Evolutionary conservation across 2,797 vertebrate species (phyloP).

Genomic region (Hybognathus amarus): DNA sequence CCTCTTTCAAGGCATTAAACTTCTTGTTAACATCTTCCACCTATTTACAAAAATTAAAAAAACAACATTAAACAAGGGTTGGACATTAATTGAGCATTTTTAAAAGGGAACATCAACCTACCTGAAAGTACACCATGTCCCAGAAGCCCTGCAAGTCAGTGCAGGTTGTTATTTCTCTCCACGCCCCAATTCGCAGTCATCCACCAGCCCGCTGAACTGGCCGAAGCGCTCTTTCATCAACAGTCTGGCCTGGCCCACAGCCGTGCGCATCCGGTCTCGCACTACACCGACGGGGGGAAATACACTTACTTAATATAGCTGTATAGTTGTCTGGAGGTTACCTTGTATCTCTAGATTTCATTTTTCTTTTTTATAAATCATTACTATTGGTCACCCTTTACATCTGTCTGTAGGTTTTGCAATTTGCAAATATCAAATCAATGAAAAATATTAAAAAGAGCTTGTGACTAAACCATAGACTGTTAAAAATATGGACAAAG

Average conservation of each 20-base stretch:
- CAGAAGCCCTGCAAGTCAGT: conserved; percentile 95
- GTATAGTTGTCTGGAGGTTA: neutral
- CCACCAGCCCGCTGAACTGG: conserved; percentile 89
- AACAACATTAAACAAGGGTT: neutral
- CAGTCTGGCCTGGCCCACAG: conserved; percentile 89
- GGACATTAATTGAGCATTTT: neutral
- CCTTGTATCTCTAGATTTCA: accelerated
- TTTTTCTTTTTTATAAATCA: neutral
- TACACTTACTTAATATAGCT: neutral
- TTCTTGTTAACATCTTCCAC: conserved; percentile 89
- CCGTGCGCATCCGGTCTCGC: conserved; percentile 86
- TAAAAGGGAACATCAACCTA: conserved; percentile 56
- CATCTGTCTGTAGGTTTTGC: too few species aligned
- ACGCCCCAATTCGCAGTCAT: conserved; percentile 87
- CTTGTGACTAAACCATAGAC: too few species aligned
- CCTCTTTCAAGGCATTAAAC: conserved; percentile 83
- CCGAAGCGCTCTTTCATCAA: conserved; percentile 91
- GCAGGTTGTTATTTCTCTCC: conserved; percentile 88
- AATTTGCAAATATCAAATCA: too few species aligned
- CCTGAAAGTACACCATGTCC: conserved; percentile 97
- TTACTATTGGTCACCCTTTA: neutral
- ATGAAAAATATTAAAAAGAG: too few species aligned
- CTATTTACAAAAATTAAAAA: conserved; percentile 65
- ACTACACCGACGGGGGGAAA: conserved; percentile 71
- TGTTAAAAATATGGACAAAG: too few species aligned